Conservation (phyloP, 2,888 invertebrate genomes). For the Pomacea canaliculata region DNA sequence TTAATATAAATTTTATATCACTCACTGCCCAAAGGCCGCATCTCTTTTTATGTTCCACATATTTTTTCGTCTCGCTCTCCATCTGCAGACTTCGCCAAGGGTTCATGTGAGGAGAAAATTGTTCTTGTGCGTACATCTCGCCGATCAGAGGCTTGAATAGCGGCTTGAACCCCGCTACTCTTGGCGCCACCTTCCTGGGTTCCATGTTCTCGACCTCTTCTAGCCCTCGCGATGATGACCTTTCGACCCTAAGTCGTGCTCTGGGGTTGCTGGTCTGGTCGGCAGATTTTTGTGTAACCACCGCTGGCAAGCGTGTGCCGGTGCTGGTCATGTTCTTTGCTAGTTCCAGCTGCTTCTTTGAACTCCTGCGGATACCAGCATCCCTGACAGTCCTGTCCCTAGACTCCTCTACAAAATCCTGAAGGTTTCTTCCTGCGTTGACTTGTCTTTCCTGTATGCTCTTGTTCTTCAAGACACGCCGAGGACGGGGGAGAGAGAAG, state of each 20-base stretch:
- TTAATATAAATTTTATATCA: too few species aligned
- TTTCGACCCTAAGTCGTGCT: neutral
- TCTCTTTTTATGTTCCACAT: constrained; percentile 26
- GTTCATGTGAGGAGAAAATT: constrained; percentile 20
- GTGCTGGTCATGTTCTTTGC: neutral
- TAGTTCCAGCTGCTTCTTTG: too few species aligned
- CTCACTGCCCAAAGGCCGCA: constrained; percentile 5
- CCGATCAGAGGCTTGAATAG: constrained; percentile 26
- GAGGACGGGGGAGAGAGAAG: neutral
- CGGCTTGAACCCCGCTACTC: neutral
- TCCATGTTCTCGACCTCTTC: neutral
- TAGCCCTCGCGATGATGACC: neutral
- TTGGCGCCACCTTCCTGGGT: neutral
- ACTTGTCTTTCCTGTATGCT: too few species aligned
- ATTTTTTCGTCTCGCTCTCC: constrained; percentile 22
- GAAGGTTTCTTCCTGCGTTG: neutral
- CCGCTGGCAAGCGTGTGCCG: neutral
- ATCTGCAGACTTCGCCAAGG: constrained; percentile 25
- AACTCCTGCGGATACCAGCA: neutral
- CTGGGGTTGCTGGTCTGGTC: neutral
- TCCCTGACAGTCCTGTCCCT: neutral
- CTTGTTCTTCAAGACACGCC: too few species aligned
- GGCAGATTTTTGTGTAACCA: neutral
- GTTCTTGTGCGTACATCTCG: constrained; percentile 15
- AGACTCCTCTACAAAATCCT: neutral